These are phyloP conservation scores for Microctenopoma stevenorrisi DNA, from an alignment of 2,797 vertebrate genomes.

Conservation along the genomic window DNA sequence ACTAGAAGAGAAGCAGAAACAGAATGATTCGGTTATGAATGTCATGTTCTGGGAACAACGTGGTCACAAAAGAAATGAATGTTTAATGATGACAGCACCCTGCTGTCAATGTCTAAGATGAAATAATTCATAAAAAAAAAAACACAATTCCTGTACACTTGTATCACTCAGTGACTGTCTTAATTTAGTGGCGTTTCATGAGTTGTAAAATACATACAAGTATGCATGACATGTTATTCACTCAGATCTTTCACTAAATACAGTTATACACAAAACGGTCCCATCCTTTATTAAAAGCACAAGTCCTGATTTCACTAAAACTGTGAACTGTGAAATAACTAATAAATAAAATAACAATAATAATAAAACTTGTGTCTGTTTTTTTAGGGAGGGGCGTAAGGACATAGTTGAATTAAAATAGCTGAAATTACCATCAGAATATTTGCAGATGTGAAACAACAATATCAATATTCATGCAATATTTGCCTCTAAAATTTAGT, in stretches of 20 bases:
- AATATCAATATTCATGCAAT: neutral
- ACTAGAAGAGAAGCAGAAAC: constrained; percentile 11
- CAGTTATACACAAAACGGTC: too few species aligned
- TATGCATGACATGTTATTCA: neutral
- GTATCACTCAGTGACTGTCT: too few species aligned
- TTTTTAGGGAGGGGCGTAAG: neutral
- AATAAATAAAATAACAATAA: neutral
- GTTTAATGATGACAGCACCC: neutral
- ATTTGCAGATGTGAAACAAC: neutral
- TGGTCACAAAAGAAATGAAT: neutral
- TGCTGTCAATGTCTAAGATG: neutral
- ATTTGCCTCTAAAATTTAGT: neutral
- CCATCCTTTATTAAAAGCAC: too few species aligned
- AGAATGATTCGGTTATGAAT: constrained; percentile 27
- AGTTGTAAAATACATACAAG: neutral
- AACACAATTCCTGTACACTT: neutral
- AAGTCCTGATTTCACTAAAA: too few species aligned
- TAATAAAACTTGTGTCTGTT: too few species aligned
- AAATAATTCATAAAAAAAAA: neutral
- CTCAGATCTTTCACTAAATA: too few species aligned
- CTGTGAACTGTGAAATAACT: too few species aligned
- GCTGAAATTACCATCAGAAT: neutral
- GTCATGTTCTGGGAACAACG: constrained; percentile 24
- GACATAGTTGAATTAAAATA: neutral
- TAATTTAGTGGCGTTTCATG: neutral